Percentiles rank a stretch among this genome's conserved stretches.
Conservation (phyloP, 2,113 vertebrate genomes). For the Trematocara stigmaticum region DNA sequence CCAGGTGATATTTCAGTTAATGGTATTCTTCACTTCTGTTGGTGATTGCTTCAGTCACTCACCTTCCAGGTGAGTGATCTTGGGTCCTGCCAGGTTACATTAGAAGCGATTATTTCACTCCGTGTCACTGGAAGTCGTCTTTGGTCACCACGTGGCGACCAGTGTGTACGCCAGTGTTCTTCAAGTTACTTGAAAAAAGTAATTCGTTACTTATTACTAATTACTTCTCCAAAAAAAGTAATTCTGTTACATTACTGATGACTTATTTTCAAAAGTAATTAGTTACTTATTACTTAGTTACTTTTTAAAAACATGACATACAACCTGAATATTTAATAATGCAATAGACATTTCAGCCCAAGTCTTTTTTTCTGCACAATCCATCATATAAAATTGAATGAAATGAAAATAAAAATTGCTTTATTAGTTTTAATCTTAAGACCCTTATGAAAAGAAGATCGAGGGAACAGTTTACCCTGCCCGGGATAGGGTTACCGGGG, state of each 20-base stretch:
- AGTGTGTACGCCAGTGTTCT: not conserved
- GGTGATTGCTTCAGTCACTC: not conserved
- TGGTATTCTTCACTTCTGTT: not conserved
- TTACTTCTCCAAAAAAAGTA: not conserved
- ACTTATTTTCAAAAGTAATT: not conserved
- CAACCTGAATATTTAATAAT: not conserved
- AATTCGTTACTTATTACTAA: not conserved
- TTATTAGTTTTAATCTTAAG: not conserved
- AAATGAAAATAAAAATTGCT: not conserved
- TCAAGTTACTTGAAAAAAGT: not conserved
- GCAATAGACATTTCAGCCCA: not conserved
- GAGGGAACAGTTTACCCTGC: no score
- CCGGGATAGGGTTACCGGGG: no score
- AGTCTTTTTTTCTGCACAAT: not conserved
- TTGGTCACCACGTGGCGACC: not conserved
- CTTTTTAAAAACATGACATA: not conserved
- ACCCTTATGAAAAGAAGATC: no score
- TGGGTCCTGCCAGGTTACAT: not conserved
- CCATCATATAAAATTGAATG: not conserved
- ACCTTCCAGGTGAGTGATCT: not conserved
- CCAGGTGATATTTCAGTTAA: not conserved
- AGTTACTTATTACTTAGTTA: not conserved
- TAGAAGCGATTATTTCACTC: not conserved
- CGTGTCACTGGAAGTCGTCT: not conserved
- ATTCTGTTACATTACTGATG: not conserved